Evolutionary conservation across 2,113 vertebrate genomes (phyloP).

Genomic region (Rhegmatorhina hoffmannsi): DNA sequence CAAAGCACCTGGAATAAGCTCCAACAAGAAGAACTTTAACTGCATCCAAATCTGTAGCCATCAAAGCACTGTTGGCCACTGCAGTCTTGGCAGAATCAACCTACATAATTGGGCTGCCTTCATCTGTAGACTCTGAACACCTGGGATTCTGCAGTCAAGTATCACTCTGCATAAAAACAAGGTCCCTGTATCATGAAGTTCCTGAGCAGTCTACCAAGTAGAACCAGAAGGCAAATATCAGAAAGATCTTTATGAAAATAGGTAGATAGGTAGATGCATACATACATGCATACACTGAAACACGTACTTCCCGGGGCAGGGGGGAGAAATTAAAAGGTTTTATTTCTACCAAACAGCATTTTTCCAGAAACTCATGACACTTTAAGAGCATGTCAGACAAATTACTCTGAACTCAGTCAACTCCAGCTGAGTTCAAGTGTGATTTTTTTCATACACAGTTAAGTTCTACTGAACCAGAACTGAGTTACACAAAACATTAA

Average conservation of each 20-base stretch:
- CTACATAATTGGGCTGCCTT: not conserved
- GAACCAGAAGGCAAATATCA: not conserved
- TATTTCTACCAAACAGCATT: not conserved
- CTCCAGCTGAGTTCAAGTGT: not conserved
- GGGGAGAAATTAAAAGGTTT: not conserved
- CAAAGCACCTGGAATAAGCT: not conserved
- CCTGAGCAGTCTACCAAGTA: not conserved
- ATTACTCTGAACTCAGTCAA: not conserved
- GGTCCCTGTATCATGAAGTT: not conserved
- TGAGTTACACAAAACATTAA: not conserved
- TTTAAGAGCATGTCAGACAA: not conserved
- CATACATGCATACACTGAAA: too few relatives aligned
- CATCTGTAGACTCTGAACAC: not conserved
- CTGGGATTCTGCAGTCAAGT: not conserved
- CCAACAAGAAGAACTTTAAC: not conserved
- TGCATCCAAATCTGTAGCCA: not conserved
- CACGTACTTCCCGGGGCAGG: too few relatives aligned
- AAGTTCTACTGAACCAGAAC: not conserved
- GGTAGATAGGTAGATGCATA: too few relatives aligned
- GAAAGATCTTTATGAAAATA: not conserved
- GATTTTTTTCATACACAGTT: not conserved
- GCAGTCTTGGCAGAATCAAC: not conserved
- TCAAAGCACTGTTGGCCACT: not conserved
- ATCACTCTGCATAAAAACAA: not conserved
- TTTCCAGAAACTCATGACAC: not conserved